These are phyloP conservation scores for Eulemur rubriventer DNA, from an alignment of 2,797 vertebrate species.

Conservation along the genomic window DNA sequence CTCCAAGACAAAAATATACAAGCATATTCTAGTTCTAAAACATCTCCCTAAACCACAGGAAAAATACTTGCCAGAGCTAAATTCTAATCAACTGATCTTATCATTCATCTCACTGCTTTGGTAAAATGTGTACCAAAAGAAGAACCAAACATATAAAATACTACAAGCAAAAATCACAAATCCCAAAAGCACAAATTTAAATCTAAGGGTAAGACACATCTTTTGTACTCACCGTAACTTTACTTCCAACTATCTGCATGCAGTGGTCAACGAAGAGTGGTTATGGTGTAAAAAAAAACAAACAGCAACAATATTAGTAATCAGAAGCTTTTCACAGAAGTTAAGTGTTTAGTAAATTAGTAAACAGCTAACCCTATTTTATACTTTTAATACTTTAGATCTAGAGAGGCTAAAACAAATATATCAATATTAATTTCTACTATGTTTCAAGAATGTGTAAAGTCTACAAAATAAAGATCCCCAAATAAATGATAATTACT, in stretches of 20 bases:
- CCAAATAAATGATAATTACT: conserved; percentile 36
- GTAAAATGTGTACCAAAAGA: conserved; percentile 19
- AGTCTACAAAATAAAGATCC: neutral
- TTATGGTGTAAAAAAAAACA: conserved; percentile 94
- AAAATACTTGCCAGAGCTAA: conserved; percentile 43
- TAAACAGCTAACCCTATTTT: conserved; percentile 56
- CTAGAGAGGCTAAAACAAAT: conserved; percentile 16
- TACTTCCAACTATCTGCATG: conserved; percentile 99
- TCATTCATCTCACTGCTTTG: conserved; percentile 22
- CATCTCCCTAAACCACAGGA: neutral
- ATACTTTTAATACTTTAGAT: conserved; percentile 46
- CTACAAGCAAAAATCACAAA: conserved; percentile 15
- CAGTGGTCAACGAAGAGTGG: conserved; percentile 94
- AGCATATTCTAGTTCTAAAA: conserved; percentile 26
- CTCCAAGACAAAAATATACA: conserved; percentile 49
- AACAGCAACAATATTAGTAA: conserved; percentile 96
- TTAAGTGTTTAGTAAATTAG: conserved; percentile 87
- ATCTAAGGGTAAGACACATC: conserved; percentile 68
- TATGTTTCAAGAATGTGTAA: conserved; percentile 23
- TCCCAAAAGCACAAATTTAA: conserved; percentile 23
- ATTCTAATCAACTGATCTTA: conserved; percentile 16
- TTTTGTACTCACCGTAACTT: conserved; percentile 97
- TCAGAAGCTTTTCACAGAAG: conserved; percentile 85
- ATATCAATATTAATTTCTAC: conserved; percentile 20
- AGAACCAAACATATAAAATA: conserved; percentile 15